Evolutionary conservation across 1,140 invertebrate genomes (phyloP), one percentile per base, ranked within the genome.

Genomic region (Hestina assimilis): DNA sequence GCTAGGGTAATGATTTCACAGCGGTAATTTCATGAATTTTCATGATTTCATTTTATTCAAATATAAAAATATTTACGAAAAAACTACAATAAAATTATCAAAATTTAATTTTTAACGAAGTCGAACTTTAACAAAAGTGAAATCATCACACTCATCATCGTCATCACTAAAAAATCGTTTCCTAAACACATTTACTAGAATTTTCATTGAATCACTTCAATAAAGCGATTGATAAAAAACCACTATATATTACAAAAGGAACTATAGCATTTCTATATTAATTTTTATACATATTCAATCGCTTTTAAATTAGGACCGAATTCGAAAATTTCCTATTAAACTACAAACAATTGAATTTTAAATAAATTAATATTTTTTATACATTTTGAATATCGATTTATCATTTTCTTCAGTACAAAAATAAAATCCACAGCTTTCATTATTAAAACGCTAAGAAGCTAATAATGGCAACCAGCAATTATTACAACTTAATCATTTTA

Each of bases 301-400:
- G 15, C 26, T 12, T 24, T 28, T 17, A 9, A 26, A 9, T 9
- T 20, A 45, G 26, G 26, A 26, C 23, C 42, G 12, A 28, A 42
- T 20, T 8, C 7, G 17, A 8, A 38, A 38, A 38, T 55, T 55
- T 20, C 31, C 28, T 55, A 55, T 46, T 26, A 38, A 55, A 21
- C 35, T 23, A 35, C n/a, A 2, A n/a, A 5, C 23, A 41, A 35
- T 50, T 21, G 46, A 50, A 38, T 38, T 45, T n/a, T 45, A 17
- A 48, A 50, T 38, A 24, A 50, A 50, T 23, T 33, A 50, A 50
- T 12, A 9, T 4, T 21, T 11, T 21, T 21, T 21, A 38, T 20
- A 20, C 9, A 17, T 47, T 33, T 31, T n/a, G 11, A 33, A 12
- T 14, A 35, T 23, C 11, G 7, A 47, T 33, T 47, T 17, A 47